These are phyloP conservation scores for Portunus trituberculatus DNA, from an alignment of 1,140 invertebrate genomes.

Conservation along the genomic window DNA sequence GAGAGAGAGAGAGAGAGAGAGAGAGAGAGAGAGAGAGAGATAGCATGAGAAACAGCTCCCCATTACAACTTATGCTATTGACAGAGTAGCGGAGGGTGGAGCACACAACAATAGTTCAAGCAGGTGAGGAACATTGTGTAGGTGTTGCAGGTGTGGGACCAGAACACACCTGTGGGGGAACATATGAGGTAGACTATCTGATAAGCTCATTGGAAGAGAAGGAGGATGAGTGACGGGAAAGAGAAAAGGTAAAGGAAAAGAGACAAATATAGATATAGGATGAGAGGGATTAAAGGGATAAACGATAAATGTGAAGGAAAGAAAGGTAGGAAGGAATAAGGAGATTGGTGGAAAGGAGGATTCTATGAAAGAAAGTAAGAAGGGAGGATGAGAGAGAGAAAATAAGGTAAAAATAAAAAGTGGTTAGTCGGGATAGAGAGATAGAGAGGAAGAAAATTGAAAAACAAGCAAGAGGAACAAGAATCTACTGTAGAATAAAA, in stretches of 20 bases:
- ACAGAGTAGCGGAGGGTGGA: too few relatives aligned
- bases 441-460: neutral
- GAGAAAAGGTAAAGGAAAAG: too few relatives aligned
- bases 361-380: neutral
- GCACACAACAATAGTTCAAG: neutral
- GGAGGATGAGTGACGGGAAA: neutral
- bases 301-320: neutral
- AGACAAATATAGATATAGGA: neutral
- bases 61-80: too few relatives aligned
- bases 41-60: too few relatives aligned
- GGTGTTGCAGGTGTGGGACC: neutral
- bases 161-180: neutral
- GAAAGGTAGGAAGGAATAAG: neutral
- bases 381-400: neutral
- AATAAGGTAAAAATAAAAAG: too few relatives aligned
- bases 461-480: too few relatives aligned
- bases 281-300: neutral
- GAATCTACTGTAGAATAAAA: too few relatives aligned
- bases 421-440: too few relatives aligned
- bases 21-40: too few relatives aligned
- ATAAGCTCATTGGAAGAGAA: neutral
- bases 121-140: neutral
- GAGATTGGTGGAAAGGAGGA: neutral
- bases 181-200: neutral
- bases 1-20: too few relatives aligned